phyloP scores from a whole-genome alignment of 2,888 invertebrate genomes.

The Limnephilus auricula region DNA sequence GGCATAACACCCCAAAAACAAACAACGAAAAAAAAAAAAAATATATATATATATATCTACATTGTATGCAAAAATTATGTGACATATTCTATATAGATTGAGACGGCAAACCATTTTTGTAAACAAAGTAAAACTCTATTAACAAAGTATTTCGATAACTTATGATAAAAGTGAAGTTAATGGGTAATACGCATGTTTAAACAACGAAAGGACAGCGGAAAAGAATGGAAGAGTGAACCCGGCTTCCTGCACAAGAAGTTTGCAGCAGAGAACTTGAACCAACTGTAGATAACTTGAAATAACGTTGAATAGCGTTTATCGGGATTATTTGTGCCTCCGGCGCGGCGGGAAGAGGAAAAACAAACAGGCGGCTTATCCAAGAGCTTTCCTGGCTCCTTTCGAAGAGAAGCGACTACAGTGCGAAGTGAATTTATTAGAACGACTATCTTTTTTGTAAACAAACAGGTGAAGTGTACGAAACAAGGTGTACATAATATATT shows the following conservation, averaged over 20 bases:
- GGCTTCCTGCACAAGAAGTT: conserved; percentile 32
- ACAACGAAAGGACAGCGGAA: not conserved
- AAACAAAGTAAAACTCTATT: not conserved
- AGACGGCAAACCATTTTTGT: not conserved
- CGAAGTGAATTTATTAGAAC: not conserved
- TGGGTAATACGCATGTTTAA: conserved; percentile 14
- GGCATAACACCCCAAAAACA: too few relatives aligned
- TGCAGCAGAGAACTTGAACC: conserved; percentile 27
- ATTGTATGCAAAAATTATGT: too few relatives aligned
- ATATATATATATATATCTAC: too few relatives aligned
- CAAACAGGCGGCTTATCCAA: conserved; percentile 59
- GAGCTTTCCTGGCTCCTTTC: conserved; percentile 34
- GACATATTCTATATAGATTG: not conserved
- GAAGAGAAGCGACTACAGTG: conserved; percentile 4
- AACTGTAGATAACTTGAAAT: conserved; percentile 59
- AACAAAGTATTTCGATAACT: not conserved
- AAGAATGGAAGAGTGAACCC: not conserved
- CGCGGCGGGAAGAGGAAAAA: conserved; percentile 47
- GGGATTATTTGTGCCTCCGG: conserved; percentile 60
- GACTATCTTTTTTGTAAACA: not conserved
- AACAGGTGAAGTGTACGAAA: not conserved
- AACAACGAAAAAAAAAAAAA: too few relatives aligned
- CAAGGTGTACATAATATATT: not conserved
- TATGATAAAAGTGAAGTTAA: not conserved
- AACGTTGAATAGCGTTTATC: conserved; percentile 63